A percentile compares a stretch with the other conserved stretches of the same genome.
phyloP scores from a whole-genome alignment of 1,140 invertebrate genomes.

The Drosophila trapezifrons region DNA sequence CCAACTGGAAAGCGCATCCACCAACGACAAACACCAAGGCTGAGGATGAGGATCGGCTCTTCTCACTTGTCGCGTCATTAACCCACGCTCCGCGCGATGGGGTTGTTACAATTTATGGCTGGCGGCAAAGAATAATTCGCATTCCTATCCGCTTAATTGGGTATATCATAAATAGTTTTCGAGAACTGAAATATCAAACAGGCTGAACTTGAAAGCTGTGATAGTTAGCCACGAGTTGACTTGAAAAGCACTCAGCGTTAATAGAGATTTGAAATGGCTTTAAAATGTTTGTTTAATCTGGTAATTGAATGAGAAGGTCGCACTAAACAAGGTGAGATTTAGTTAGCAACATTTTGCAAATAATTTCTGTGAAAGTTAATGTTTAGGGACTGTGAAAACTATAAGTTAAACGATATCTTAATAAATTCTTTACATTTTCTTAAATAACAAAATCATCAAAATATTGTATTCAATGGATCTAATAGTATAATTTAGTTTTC shows the following conservation, averaged over 20 bases:
- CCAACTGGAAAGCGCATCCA: slow-evolving; percentile 48
- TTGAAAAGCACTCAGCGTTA: slow-evolving; percentile 4
- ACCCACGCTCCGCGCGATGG: slow-evolving; percentile 54
- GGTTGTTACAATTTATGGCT: slow-evolving; percentile 39
- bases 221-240: not conserved
- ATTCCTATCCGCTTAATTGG: slow-evolving; percentile 38
- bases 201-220: slow-evolving; percentile 4
- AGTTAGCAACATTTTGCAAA: no score
- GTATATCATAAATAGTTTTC: slow-evolving; percentile 43
- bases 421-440: not conserved
- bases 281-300: slow-evolving; percentile 11
- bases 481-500: no score
- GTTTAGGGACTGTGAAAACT: not conserved
- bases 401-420: not conserved
- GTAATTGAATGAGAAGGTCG: slow-evolving; percentile 5
- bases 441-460: no score
- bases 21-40: slow-evolving; percentile 48
- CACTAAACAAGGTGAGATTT: not conserved
- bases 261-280: slow-evolving; percentile 20
- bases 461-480: no score
- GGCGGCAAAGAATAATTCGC: slow-evolving; percentile 34
- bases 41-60: slow-evolving; percentile 29
- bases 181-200: slow-evolving; percentile 18
- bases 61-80: slow-evolving; percentile 61
- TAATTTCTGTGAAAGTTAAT: slow-evolving; percentile 2